A percentile compares a stretch with the other conserved stretches of the same genome.
Conservation (phyloP, 23 tunicate genomes). For the Trididemnum nubilum region DNA sequence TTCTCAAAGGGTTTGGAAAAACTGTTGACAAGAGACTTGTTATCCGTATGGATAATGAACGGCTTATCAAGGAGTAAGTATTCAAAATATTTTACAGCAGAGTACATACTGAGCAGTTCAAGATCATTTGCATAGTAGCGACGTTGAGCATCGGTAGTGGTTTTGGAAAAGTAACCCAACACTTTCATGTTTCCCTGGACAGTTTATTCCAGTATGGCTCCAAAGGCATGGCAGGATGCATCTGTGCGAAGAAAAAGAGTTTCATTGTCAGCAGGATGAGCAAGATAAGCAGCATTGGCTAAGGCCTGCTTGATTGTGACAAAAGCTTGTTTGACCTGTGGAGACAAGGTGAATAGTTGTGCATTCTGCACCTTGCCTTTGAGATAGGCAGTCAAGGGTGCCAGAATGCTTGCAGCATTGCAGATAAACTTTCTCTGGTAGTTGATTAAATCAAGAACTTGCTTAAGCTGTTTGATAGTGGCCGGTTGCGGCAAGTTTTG, state of each 20-base stretch:
- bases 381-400: not conserved
- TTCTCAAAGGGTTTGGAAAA: not conserved
- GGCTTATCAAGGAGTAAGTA: not conserved
- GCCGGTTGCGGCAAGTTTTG: not conserved
- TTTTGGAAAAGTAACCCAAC: conserved; percentile 32
- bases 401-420: not conserved
- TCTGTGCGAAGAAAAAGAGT: conserved; percentile 1
- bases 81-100: not conserved
- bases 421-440: not conserved
- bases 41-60: not conserved
- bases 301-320: not conserved
- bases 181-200: conserved; percentile 7
- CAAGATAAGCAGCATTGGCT: not conserved
- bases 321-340: not conserved
- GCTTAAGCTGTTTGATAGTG: not conserved
- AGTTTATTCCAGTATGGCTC: conserved; percentile 29
- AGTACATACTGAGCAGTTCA: conserved; percentile 28
- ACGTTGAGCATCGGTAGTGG: not conserved
- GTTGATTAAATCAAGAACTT: not conserved
- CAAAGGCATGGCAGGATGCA: conserved; percentile 21
- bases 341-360: not conserved
- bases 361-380: not conserved
- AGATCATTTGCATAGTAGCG: conserved; percentile 24
- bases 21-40: not conserved
- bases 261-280: not conserved